Percentiles rank a stretch among this genome's conserved stretches.
Conservation (phyloP, 2,888 invertebrate species). For the Stenchaetothrips biformis region DNA sequence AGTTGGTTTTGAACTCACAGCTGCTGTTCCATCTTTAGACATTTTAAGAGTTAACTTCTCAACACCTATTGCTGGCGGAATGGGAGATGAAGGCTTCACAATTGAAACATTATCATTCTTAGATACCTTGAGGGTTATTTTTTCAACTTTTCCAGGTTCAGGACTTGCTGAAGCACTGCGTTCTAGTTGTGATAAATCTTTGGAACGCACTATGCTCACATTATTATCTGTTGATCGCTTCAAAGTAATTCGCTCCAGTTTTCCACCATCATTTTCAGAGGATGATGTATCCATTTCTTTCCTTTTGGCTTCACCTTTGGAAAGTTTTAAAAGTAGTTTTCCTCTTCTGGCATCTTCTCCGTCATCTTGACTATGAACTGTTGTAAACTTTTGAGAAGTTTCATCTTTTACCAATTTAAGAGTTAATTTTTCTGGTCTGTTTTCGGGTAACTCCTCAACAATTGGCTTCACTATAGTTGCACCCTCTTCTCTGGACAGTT, state of each 20-base stretch:
- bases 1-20: background rate
- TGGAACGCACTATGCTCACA: background rate
- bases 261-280: background rate
- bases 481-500: slow-evolving; percentile 34
- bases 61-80: background rate
- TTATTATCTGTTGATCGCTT: background rate
- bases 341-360: background rate
- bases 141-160: slow-evolving; percentile 8
- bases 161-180: background rate
- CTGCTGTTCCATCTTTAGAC: slow-evolving; percentile 22
- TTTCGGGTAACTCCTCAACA: background rate
- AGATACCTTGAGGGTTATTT: background rate
- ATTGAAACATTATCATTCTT: background rate
- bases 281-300: background rate
- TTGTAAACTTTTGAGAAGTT: background rate
- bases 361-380: background rate
- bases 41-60: background rate
- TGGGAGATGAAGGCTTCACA: background rate
- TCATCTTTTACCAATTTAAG: slow-evolving; percentile 3
- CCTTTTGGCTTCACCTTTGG: background rate
- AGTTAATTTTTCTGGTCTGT: background rate
- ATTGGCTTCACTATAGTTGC: background rate
- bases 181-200: background rate
- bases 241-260: background rate
- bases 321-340: background rate